These are phyloP conservation scores for Syritta pipiens DNA, from an alignment of 2,888 invertebrate genomes.

Conservation along the genomic window DNA sequence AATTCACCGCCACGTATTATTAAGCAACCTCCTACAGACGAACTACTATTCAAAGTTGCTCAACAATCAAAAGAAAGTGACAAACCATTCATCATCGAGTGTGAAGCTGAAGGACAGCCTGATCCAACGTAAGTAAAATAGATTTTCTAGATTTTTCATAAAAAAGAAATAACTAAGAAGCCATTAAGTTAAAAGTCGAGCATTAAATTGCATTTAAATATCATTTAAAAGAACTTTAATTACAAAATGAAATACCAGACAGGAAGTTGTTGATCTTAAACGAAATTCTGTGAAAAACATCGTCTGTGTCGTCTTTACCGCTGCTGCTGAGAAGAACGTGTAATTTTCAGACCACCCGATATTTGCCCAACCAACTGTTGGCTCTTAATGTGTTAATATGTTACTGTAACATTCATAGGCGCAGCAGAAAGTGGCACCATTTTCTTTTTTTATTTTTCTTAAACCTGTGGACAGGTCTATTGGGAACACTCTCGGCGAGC, in stretches of 20 bases:
- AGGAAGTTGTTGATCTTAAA: constrained; percentile 21
- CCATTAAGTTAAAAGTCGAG: too few species aligned
- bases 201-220: constrained; percentile 18
- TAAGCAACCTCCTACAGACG: constrained; percentile 95
- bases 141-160: not conserved
- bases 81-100: constrained; percentile 96
- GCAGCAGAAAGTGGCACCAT: constrained; percentile 59
- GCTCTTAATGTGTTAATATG: not conserved
- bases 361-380: constrained; percentile 61
- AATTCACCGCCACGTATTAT: constrained; percentile 94
- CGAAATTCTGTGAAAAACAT: constrained; percentile 1
- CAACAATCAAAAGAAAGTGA: constrained; percentile 90
- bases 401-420: not conserved
- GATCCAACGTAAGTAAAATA: constrained; percentile 88
- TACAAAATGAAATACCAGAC: constrained; percentile 14
- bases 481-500: constrained; percentile 37
- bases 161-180: not conserved
- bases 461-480: constrained; percentile 49
- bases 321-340: not conserved
- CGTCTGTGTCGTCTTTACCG: not conserved
- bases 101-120: constrained; percentile 97
- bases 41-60: constrained; percentile 94
- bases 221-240: constrained; percentile 27
- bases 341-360: constrained; percentile 44
- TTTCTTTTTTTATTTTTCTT: too few species aligned